Evolutionary conservation across 64 coral and sea anemone genomes (phyloP).

Genomic region (Pachyseris speciosa): DNA sequence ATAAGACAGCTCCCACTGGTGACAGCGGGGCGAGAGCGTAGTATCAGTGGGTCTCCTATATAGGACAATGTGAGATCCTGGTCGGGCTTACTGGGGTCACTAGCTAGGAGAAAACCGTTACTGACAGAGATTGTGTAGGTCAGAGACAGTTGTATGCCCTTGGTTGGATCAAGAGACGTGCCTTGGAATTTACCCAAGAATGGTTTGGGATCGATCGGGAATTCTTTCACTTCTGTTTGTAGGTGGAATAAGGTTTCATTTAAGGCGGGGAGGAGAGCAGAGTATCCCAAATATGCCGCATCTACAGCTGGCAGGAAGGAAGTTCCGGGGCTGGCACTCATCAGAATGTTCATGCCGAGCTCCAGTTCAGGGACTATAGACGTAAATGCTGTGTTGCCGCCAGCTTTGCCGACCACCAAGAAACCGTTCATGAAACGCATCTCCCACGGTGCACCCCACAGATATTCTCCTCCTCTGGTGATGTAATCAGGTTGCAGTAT

Average conservation of each 20-base stretch:
- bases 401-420: slow-evolving; percentile 37
- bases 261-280: slow-evolving; percentile 7
- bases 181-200: slow-evolving; percentile 50
- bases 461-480: slow-evolving; percentile 4
- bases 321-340: slow-evolving; percentile 30
- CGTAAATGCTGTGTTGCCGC: slow-evolving; percentile 36
- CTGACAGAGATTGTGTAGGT: slow-evolving; percentile 18
- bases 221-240: not conserved
- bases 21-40: slow-evolving; percentile 17
- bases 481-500: slow-evolving; percentile 44
- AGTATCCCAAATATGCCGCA: slow-evolving; percentile 36
- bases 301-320: slow-evolving; percentile 33
- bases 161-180: slow-evolving; percentile 47
- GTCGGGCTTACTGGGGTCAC: slow-evolving; percentile 7
- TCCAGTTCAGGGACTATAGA: slow-evolving; percentile 31
- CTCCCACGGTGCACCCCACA: slow-evolving; percentile 66
- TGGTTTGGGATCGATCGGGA: slow-evolving; percentile 24
- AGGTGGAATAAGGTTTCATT: slow-evolving; percentile 50
- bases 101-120: slow-evolving; percentile 1
- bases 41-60: slow-evolving; percentile 20
- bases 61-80: slow-evolving; percentile 31
- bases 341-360: slow-evolving; percentile 59
- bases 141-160: slow-evolving; percentile 5
- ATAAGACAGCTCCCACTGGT: not conserved
- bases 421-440: slow-evolving; percentile 52